Conservation (phyloP, 2,113 vertebrate genomes). For the Microcebus jonahi region DNA sequence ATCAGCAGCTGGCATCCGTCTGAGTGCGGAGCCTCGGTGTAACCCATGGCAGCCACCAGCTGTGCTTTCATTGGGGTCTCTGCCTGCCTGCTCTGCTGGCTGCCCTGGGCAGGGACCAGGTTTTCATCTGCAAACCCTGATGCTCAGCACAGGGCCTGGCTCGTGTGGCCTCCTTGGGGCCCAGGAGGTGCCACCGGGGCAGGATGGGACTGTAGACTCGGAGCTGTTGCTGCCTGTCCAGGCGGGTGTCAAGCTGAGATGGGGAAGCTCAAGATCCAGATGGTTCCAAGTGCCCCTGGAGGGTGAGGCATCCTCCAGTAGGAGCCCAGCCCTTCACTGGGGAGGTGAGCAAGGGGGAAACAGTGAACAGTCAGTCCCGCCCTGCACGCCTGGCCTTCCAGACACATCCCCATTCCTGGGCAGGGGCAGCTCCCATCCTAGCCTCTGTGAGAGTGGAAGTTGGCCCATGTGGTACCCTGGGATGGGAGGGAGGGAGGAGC, state of each 20-base stretch:
- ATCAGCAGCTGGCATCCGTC: accelerated
- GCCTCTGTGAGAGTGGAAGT: background rate
- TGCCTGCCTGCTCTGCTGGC: accelerated
- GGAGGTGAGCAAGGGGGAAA: background rate
- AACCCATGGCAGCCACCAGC: background rate
- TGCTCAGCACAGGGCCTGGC: background rate
- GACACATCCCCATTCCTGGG: background rate
- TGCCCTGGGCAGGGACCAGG: background rate
- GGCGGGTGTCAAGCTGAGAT: background rate
- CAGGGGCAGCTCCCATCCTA: background rate
- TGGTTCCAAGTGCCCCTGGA: background rate
- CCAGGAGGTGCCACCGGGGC: background rate
- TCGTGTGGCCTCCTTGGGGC: background rate
- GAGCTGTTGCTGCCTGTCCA: background rate
- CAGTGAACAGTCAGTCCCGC: accelerated
- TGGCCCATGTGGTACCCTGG: background rate
- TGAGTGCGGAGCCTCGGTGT: background rate
- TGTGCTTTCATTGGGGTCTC: background rate
- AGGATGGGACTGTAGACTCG: background rate
- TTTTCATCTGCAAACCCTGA: background rate
- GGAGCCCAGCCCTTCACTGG: background rate
- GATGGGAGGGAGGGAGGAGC: background rate
- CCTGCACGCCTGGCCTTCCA: background rate
- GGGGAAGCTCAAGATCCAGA: background rate
- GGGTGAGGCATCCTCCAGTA: background rate